phyloP scores from a whole-genome alignment of 2,797 vertebrate species.

The Champsocephalus gunnari region DNA sequence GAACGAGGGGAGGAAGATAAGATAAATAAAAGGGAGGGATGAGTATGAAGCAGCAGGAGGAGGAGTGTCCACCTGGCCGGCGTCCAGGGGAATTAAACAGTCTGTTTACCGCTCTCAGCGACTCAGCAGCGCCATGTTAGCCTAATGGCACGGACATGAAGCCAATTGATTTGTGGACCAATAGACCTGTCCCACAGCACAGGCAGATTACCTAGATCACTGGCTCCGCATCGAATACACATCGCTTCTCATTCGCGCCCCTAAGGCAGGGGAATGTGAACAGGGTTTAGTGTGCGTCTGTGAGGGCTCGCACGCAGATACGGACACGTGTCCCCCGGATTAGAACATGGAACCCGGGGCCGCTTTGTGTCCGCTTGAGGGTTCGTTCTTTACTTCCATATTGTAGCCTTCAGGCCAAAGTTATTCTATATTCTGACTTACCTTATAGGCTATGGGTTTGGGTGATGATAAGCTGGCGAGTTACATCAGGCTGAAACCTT shows the following conservation, averaged over 20 bases:
- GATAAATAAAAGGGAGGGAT: constrained; percentile 54
- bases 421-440: neutral
- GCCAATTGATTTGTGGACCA: constrained; percentile 82
- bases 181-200: constrained; percentile 79
- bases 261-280: constrained; percentile 59
- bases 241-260: constrained; percentile 56
- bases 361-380: neutral
- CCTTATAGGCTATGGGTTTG: neutral
- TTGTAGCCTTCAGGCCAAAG: constrained; percentile 2
- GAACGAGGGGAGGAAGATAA: constrained; percentile 43
- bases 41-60: constrained; percentile 51
- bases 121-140: constrained; percentile 74
- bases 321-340: constrained; percentile 33
- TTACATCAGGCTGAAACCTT: neutral
- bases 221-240: constrained; percentile 74
- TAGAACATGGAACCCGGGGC: neutral
- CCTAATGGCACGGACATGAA: constrained; percentile 81
- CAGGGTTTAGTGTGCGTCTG: constrained; percentile 46
- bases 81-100: constrained; percentile 79
- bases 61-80: constrained; percentile 77
- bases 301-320: constrained; percentile 27
- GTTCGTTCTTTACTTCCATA: constrained; percentile 12
- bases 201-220: constrained; percentile 80
- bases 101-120: constrained; percentile 76
- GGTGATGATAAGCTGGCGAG: no score